Evolutionary conservation across 2,113 vertebrate genomes (phyloP), one percentile per base, ranked within the genome.

Genomic region (Coracopsis vasa): DNA sequence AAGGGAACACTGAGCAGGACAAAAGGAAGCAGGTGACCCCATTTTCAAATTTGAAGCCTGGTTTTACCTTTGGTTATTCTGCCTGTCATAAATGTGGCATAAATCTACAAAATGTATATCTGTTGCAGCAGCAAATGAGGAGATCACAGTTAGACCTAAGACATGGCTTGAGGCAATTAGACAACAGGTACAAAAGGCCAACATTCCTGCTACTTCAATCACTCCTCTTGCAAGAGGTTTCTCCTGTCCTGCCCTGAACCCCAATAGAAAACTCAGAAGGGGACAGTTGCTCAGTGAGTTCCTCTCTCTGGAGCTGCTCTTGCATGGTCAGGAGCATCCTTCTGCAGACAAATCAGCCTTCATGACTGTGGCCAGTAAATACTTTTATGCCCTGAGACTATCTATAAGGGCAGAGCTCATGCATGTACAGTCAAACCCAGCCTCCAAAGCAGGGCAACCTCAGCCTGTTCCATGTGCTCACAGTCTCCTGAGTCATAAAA

Each of bases 121-220:
- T 5, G 29, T 7, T 47, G 44, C 29, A 9, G 42, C 2, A 51
- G n/a, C 19, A 84, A 71, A 78, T 50, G 20, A 35, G 39, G 35
- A 73, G 25, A 47, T n/a, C 1, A 2, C n/a, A 56, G 16, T 58
- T 18, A 71, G 42, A 78, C 27, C 27, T 50, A 37, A 2, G 4
- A 7, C 13, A 16, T 3, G 12, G 6, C 53, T 51, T 51, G 33
- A 48, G 41, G 12, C 23, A 42, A 10, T n/a, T 47, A 29, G 12
- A 33, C 20, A 45, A 37, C 1, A 1, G 3, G 4, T 51, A 7
- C 0, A 0, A 42, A 53, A 42, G 23, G 15, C 21, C 8, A 88
- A 35, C 3, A 10, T 10, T 10, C 9, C 12, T 11, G 24, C 18
- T 79, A 5, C 53, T 84, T 51, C 44, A 48, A 13, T 33, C 58